A percentile compares a stretch with the other conserved stretches of the same genome.
Evolutionary conservation across 2,797 vertebrate species (phyloP).

Genomic region (Pelochelys cantorii): DNA sequence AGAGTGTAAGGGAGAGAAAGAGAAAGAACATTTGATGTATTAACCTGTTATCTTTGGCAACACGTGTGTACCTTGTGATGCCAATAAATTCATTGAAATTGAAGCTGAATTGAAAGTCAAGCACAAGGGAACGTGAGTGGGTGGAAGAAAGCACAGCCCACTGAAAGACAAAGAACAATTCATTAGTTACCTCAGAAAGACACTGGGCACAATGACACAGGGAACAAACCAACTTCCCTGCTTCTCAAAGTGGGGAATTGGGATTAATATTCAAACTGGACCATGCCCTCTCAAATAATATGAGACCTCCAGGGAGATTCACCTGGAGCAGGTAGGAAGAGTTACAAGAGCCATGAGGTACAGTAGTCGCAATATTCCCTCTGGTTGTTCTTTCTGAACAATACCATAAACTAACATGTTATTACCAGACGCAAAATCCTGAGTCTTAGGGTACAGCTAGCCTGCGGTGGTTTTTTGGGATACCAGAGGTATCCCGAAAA

Average conservation of each 20-base stretch:
- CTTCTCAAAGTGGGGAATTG: background rate
- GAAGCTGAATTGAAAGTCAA: constrained; percentile 23
- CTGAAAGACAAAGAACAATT: constrained; percentile 65
- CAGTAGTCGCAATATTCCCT: background rate
- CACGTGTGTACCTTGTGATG: constrained; percentile 61
- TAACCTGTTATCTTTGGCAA: constrained; percentile 67
- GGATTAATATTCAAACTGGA: constrained; percentile 8
- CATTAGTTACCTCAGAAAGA: constrained; percentile 38
- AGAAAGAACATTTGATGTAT: constrained; percentile 43
- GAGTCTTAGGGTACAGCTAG: no score
- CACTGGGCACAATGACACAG: background rate
- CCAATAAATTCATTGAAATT: constrained; percentile 61
- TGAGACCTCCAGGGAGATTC: background rate
- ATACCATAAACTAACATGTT: rapidly evolving
- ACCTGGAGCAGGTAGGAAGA: background rate
- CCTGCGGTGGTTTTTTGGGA: no score
- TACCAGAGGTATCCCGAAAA: no score
- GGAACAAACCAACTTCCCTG: constrained; percentile 10
- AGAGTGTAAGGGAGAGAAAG: constrained; percentile 25
- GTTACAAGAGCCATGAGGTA: rapidly evolving
- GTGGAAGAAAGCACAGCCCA: constrained; percentile 56
- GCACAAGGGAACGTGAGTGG: constrained; percentile 49
- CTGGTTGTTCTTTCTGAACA: background rate
- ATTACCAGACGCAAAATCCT: background rate
- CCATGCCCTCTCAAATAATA: rapidly evolving